phyloP scores from a whole-genome alignment of 2,797 vertebrate species.

The Echiichthys vipera region DNA sequence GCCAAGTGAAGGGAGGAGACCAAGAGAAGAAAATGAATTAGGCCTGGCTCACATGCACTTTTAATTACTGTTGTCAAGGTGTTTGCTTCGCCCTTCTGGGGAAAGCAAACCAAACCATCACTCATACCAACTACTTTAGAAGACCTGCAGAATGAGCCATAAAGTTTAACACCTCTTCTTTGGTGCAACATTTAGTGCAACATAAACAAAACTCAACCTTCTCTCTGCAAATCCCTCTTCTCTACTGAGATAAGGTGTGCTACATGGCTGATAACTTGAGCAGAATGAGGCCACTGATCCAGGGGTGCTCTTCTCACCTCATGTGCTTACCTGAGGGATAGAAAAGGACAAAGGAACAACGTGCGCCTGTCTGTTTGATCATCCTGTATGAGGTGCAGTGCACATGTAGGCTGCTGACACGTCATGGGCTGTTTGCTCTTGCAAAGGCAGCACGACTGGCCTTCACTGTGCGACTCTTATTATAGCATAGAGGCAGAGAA shows the following conservation, averaged over 20 bases:
- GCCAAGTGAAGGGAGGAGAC: constrained; percentile 69
- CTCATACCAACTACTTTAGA: constrained; percentile 58
- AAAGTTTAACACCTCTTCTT: constrained; percentile 57
- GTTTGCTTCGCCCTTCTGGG: constrained; percentile 76
- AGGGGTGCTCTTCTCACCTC: constrained; percentile 60
- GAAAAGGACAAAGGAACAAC: constrained; percentile 70
- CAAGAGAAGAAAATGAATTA: constrained; percentile 71
- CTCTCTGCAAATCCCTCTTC: constrained; percentile 36
- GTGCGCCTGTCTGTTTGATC: constrained; percentile 71
- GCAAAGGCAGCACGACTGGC: constrained; percentile 45
- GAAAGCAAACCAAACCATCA: constrained; percentile 65
- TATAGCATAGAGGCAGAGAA: constrained; percentile 38
- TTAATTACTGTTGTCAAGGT: constrained; percentile 82
- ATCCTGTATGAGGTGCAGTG: constrained; percentile 43
- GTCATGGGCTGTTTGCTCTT: constrained; percentile 56
- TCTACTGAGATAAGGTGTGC: constrained; percentile 17
- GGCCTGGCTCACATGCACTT: constrained; percentile 71
- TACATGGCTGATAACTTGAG: constrained; percentile 61
- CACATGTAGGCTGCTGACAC: constrained; percentile 67
- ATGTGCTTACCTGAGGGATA: constrained; percentile 58
- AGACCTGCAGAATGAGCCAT: constrained; percentile 52
- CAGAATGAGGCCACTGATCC: constrained; percentile 71
- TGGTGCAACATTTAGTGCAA: constrained; percentile 63
- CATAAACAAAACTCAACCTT: constrained; percentile 61
- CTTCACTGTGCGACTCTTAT: constrained; percentile 40